Evolutionary conservation across 2,888 invertebrate genomes (phyloP).

Genomic region (Argyresthia albistria): DNA sequence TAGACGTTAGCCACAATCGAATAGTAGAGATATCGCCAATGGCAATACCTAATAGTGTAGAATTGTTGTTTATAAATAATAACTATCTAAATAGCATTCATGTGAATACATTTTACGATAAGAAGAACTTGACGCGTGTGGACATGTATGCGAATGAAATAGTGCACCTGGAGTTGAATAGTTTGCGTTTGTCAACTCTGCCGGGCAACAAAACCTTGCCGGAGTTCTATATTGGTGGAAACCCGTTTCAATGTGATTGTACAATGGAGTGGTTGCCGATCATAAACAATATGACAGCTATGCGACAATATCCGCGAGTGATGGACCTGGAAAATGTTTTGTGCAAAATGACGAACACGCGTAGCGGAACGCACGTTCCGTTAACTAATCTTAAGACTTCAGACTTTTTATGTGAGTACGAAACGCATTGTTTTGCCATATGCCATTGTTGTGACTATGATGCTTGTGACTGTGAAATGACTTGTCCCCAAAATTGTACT

Average conservation of each 20-base stretch:
- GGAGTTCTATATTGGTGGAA: constrained; percentile 92
- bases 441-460: constrained; percentile 98
- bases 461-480: constrained; percentile 97
- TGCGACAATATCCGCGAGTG: constrained; percentile 87
- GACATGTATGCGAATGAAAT: constrained; percentile 93
- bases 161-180: constrained; percentile 85
- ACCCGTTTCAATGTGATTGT: constrained; percentile 96
- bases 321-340: constrained; percentile 91
- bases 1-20: constrained; percentile 92
- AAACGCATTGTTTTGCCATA: constrained; percentile 92
- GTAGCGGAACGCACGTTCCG: constrained; percentile 85
- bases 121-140: constrained; percentile 86
- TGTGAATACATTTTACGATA: constrained; percentile 89
- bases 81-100: constrained; percentile 87
- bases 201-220: constrained; percentile 82
- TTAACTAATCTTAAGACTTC: constrained; percentile 83
- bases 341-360: constrained; percentile 88
- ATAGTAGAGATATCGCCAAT: constrained; percentile 87
- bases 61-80: constrained; percentile 90
- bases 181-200: constrained; percentile 83
- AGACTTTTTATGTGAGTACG: constrained; percentile 93
- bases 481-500: constrained; percentile 93
- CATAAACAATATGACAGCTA: constrained; percentile 87
- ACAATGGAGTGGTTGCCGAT: constrained; percentile 96
- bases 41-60: constrained; percentile 90